Evolutionary conservation across 2,797 vertebrate genomes (phyloP), one percentile per base, ranked within the genome.

Genomic region (Anguilla marmorata): DNA sequence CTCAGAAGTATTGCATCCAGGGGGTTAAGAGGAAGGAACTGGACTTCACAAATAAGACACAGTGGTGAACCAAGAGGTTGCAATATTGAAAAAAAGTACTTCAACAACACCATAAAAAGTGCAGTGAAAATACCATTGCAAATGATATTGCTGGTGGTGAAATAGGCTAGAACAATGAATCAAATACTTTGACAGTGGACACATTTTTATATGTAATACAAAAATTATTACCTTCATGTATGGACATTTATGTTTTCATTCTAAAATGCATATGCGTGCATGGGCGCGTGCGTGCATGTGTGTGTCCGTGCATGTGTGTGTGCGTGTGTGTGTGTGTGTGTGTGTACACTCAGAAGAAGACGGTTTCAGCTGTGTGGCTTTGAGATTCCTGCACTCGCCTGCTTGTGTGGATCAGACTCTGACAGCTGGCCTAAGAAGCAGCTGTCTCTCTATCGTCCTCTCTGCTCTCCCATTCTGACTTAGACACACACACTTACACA

Each of bases 381-480:
- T 91, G 90, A 93, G 95, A 95, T 95, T 95, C 94, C 93, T 92
- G 94, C 95, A 94, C 94, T 94, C 93, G 96, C 92, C 95, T 96
- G 96, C 94, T 93, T 91, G 92, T 91, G 91, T 86, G 90, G 93
- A 94, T 95, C 93, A 95, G 93, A 0, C 72, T 58, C 85, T 63
- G 94, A 94, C 96, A 96, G 93, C 94, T 96, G 96, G 90, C 80
- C 84, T 87, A 89, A 92, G 90, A 89, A 89, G 93, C 96, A 96
- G 94, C 96, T 96, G 95, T 91, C 91, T 90, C 90, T 87, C 87
- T 69, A 24, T 74, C 85, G 24, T 3, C 89, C 86, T 87, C 84
- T 88, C 88, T 86, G 85, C 86, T 86, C 88, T 85, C 86, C 76
- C 87, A 45, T 66, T 74, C 88, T 87, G 60, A 87, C 76, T 66